Evolutionary conservation across 2,888 invertebrate species (phyloP), one percentile per base, ranked within the genome.

Genomic region (Stictocephala bisonia): DNA sequence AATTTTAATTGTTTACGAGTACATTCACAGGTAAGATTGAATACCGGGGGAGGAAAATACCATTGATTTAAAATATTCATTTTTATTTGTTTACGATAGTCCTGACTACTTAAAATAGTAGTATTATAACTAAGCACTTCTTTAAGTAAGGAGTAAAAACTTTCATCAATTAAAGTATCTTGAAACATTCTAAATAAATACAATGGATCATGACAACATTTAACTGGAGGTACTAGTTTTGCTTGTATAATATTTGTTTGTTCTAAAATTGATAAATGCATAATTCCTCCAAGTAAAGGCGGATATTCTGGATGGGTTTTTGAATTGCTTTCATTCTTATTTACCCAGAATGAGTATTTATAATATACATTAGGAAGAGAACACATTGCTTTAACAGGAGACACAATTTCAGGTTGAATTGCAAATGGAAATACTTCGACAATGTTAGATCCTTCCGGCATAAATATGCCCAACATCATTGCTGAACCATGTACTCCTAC

Each of bases 371-470:
- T 81, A 2, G 79, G 77, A 3, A 85, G 68, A n/a, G 78, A 66
- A 53, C 81, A 81, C 18, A 86, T 77, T 3, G 84, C 84, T 78
- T 81, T 83, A 73, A 84, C 84, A 13, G 86, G 85, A 3, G 86
- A 85, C 64, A 86, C 86, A 73, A 83, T 77, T 2, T 80, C 76
- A 15, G 85, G 83, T 72, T 82, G 81, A 24, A 87, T 82, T 0
- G 83, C 86, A 79, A 83, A 86, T 0, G 87, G 87, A 79, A 86
- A 87, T n/a, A 87, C 74, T 80, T 87, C 87, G 13, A 87, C 76
- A 1, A 86, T 76, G 51, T 82, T 74, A 29, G 84, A 80, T 22
- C 82, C 81, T 11, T 82, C 80, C 48, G 80, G 81, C 15, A 86
- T 75, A 78, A 86, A 86, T 71, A 85, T 75, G 11, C 84, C 79